Percentiles rank a stretch among this genome's conserved stretches.
Conservation (phyloP, 2,797 vertebrate genomes). For the Pygocentrus nattereri region DNA sequence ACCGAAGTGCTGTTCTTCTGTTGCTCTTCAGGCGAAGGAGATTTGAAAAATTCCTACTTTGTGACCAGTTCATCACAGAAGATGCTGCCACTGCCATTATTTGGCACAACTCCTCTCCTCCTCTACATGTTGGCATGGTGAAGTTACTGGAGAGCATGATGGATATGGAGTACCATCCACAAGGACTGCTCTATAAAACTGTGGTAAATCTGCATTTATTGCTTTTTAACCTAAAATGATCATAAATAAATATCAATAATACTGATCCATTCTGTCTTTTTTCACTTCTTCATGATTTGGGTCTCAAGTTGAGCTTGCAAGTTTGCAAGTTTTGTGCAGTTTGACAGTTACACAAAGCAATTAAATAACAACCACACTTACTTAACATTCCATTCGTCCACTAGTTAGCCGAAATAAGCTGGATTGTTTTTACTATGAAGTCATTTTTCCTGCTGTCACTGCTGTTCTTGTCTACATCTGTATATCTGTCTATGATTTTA, state of each 20-base stretch:
- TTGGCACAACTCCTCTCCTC: not conserved
- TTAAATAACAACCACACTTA: too few relatives aligned
- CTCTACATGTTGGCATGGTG: conserved; percentile 22
- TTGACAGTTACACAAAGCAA: too few relatives aligned
- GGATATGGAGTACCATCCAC: not conserved
- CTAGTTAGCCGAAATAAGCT: too few relatives aligned
- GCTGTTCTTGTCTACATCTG: too few relatives aligned
- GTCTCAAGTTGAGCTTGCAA: not conserved
- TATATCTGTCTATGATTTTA: too few relatives aligned
- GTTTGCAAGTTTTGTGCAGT: too few relatives aligned
- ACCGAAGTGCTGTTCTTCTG: not conserved
- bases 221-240: not conserved
- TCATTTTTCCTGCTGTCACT: too few relatives aligned
- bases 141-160: not conserved
- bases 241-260: conserved; percentile 5
- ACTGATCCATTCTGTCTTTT: not conserved
- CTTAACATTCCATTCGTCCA: too few relatives aligned
- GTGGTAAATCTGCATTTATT: not conserved
- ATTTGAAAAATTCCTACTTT: conserved; percentile 61
- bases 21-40: conserved; percentile 57
- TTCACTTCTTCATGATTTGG: not conserved
- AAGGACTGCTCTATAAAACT: not conserved
- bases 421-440: too few relatives aligned
- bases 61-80: conserved; percentile 59
- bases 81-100: conserved; percentile 29